Evolutionary conservation across 2,797 vertebrate genomes (phyloP), one percentile per base, ranked within the genome.

Genomic region (Anolis apletophallus): DNA sequence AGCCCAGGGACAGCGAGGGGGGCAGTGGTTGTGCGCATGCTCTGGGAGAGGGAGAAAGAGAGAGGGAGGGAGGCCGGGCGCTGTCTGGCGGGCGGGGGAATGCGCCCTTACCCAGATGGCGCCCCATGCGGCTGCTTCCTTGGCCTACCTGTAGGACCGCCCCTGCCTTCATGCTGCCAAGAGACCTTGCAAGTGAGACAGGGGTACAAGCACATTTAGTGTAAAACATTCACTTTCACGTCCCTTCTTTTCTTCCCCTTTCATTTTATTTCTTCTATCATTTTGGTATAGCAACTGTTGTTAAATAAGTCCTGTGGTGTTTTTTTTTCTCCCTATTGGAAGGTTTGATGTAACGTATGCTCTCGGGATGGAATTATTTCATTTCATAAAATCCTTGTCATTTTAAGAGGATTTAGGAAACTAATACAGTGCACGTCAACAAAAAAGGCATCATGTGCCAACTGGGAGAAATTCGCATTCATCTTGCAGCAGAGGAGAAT

Each of bases 321-420:
- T 93, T 90, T 88, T 79, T 91, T 34, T 86, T 75, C 90, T 52
- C 91, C 90, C 86, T 36, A 90, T 91, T 86, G 76, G 36, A 87
- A 88, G 72, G 73, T 93, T 91, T 94, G 88, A 91, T 93, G 92
- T 91, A 87, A 91, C 88, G 88, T 91, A 74, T 73, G 83, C 85
- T 83, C 79, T 32, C 46, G 87, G 81, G 59, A 73, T 76, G 82
- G 87, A 90, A 93, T 94, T 87, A 83, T 78, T 83, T 77, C 81
- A 73, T 74, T 86, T 86, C 36, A 55, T 55, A 79, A 85, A 78
- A 79, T 83, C 67, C 75, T 83, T 83, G 81, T 64, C 82, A 91
- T 93, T 93, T 81, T 88, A 94, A 91, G 83, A 82, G 92, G 90
- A 88, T 83, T 87, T 76, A 83, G 85, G 90, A 88, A 93, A 91